phyloP scores from a whole-genome alignment of 2,113 vertebrate species.

The Zonotrichia leucophrys region DNA sequence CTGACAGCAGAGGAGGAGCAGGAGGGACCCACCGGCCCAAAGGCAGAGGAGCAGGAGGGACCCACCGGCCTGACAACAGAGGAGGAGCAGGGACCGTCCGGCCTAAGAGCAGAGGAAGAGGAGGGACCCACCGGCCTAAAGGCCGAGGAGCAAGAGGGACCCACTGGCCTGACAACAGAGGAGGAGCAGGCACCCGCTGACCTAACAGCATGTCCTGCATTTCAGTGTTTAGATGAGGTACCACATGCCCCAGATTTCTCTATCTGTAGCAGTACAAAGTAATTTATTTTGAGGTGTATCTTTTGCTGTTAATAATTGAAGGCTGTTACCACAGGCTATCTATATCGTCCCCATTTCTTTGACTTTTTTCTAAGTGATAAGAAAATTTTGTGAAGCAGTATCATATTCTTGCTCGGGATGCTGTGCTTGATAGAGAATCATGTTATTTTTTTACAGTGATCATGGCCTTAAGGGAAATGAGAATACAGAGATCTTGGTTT shows the following conservation, averaged over 20 bases:
- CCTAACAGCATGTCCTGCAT: slow-evolving; percentile 71
- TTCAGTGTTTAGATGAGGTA: slow-evolving; percentile 88
- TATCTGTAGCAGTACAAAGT: background rate
- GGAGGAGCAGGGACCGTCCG: slow-evolving; percentile 28
- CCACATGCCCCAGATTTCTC: background rate
- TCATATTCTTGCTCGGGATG: background rate
- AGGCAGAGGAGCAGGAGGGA: slow-evolving; percentile 35
- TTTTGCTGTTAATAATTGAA: background rate
- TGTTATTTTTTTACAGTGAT: background rate
- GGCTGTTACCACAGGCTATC: background rate
- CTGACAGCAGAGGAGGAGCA: slow-evolving; percentile 8
- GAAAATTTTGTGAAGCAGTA: background rate
- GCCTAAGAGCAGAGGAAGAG: slow-evolving; percentile 24
- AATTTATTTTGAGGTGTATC: background rate
- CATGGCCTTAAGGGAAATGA: background rate
- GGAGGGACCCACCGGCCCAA: slow-evolving; percentile 52
- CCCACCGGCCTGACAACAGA: slow-evolving; percentile 15
- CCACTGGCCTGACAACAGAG: slow-evolving; percentile 46
- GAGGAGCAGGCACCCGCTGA: slow-evolving; percentile 36
- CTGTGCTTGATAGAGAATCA: background rate
- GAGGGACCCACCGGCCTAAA: slow-evolving; percentile 57
- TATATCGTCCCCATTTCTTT: background rate
- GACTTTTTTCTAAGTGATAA: background rate
- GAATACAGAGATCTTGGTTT: background rate
- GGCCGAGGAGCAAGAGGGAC: background rate